Evolutionary conservation across 2,797 vertebrate genomes (phyloP), one percentile per base, ranked within the genome.

Genomic region (Chromis chromis): DNA sequence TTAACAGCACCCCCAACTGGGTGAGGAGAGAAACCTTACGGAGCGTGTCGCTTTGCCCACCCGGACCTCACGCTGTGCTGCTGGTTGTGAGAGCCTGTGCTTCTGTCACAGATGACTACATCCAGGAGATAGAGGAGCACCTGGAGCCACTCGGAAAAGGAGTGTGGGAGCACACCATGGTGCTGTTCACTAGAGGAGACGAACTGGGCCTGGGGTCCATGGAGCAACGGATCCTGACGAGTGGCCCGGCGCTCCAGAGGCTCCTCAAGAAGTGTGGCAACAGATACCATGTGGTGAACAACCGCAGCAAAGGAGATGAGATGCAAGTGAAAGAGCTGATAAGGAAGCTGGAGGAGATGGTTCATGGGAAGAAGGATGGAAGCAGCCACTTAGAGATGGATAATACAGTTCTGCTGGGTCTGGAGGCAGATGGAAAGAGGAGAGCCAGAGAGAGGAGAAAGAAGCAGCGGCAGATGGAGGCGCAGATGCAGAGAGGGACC

Each of bases 381-480:
- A 63, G 52, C 50, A 67, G 65, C 6, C 73, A 90, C 54, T 67
- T 92, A 27, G 86, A 86, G 76, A 82, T 84, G 40, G 86, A 91
- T 0, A 49, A 2, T 2, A 16, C 40, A 1, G 75, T 84, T 1
- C 44, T 92, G 64, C 14, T 57, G 62, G 87, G 80, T 7, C 75
- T 94, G 87, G 93, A 94, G 10, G 84, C 71, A 1, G 94, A 94
- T 4, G 66, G 87, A 36, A 90, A 76, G 87, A 87, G 92, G 65
- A 91, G 93, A 66, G 90, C 90, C 22, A 90, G 91, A 63, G 94
- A 95, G 78, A 88, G 92, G 82, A 92, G 93, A 83, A 95, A 92
- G 91, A 95, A 89, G 25, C 94, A 95, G 88, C 91, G 94, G 68
- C 88, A 93, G 79, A 93, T 94, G 90, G 94, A 95, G 84, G 83